phyloP scores from a whole-genome alignment of 2,888 invertebrate species.

The Exephanes ischioxanthus region DNA sequence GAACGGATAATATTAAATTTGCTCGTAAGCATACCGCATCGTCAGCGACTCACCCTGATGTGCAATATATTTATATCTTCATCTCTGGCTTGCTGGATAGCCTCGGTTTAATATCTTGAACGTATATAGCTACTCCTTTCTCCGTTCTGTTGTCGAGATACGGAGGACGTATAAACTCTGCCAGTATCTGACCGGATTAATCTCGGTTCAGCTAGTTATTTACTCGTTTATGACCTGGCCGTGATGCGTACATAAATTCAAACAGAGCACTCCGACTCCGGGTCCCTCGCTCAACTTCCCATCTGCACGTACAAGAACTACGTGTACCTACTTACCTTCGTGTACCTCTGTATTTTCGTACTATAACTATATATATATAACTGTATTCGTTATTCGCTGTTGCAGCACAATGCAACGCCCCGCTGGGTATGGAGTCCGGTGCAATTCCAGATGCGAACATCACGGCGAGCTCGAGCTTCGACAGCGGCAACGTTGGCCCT shows the following conservation, averaged over 20 bases:
- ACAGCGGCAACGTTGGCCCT: slow-evolving; percentile 88
- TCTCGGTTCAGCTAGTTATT: slow-evolving; percentile 80
- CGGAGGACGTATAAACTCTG: slow-evolving; percentile 47
- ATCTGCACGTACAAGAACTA: slow-evolving; percentile 49
- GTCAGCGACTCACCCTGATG: slow-evolving; percentile 4
- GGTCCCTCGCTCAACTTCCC: slow-evolving; percentile 39
- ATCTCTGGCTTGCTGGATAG: slow-evolving; percentile 32
- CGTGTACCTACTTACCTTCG: slow-evolving; percentile 57
- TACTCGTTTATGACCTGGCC: slow-evolving; percentile 80
- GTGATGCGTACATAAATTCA: slow-evolving; percentile 75
- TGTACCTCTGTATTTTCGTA: slow-evolving; percentile 63
- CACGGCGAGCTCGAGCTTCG: slow-evolving; percentile 89
- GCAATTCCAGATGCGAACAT: slow-evolving; percentile 88
- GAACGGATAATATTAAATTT: background rate
- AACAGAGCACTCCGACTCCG: slow-evolving; percentile 53
- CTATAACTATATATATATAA: slow-evolving; percentile 37
- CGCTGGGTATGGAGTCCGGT: slow-evolving; percentile 89
- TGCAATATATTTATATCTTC: slow-evolving; percentile 46
- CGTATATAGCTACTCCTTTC: slow-evolving; percentile 43
- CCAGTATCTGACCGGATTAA: slow-evolving; percentile 73
- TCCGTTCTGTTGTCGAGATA: slow-evolving; percentile 47
- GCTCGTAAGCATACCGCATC: slow-evolving; percentile 1
- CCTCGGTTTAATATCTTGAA: slow-evolving; percentile 31
- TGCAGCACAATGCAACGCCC: slow-evolving; percentile 87
- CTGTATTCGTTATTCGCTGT: slow-evolving; percentile 55